phyloP scores from a whole-genome alignment of 2,888 invertebrate genomes.

The Cecidostiba fungosa region DNA sequence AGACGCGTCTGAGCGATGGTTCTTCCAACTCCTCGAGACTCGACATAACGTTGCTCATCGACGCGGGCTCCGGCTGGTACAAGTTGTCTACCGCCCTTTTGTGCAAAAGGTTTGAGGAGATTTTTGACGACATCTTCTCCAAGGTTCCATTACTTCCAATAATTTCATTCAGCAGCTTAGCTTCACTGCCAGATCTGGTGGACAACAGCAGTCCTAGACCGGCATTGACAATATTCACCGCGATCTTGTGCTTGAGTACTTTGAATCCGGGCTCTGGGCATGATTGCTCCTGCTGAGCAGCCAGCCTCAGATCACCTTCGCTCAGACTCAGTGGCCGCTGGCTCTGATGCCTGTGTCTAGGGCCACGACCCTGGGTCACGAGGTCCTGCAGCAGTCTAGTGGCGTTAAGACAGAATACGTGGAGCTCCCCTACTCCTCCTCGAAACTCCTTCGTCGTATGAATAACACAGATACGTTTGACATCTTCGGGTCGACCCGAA shows the following conservation, averaged over 20 bases:
- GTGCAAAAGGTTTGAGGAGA: constrained; percentile 61
- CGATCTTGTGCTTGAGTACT: constrained; percentile 68
- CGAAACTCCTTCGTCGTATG: constrained; percentile 83
- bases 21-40: constrained; percentile 70
- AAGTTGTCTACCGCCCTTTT: constrained; percentile 72
- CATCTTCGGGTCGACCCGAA: constrained; percentile 81
- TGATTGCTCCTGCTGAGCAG: constrained; percentile 50
- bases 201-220: constrained; percentile 71
- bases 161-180: constrained; percentile 68
- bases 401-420: constrained; percentile 81
- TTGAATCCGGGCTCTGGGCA: constrained; percentile 58
- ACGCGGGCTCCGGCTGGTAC: constrained; percentile 73
- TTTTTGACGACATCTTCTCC: constrained; percentile 66
- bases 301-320: constrained; percentile 59
- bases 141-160: constrained; percentile 62
- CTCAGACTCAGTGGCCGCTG: constrained; percentile 67
- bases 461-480: constrained; percentile 83
- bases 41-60: constrained; percentile 65
- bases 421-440: constrained; percentile 82
- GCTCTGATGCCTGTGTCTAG: constrained; percentile 64
- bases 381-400: constrained; percentile 80
- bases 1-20: constrained; percentile 80
- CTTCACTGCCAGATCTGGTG: constrained; percentile 69
- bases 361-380: constrained; percentile 79
- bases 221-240: constrained; percentile 70